Evolutionary conservation across 2,113 vertebrate species (phyloP).

Genomic region (Archilochus colubris): DNA sequence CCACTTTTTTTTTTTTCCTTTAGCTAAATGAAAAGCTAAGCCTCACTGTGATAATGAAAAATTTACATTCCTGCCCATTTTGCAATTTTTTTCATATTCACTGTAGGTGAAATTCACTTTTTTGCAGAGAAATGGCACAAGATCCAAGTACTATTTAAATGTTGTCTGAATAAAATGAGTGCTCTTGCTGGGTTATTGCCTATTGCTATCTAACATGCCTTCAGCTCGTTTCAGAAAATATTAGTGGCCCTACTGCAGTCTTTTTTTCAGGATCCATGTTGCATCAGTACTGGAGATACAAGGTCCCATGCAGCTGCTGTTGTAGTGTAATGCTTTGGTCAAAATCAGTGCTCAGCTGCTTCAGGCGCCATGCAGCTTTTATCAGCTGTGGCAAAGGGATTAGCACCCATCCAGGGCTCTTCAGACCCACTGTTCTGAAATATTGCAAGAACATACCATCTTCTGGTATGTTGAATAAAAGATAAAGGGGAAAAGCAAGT

Average conservation of each 20-base stretch:
- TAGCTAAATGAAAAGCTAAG: neutral
- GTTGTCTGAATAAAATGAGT: neutral
- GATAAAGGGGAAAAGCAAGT: neutral
- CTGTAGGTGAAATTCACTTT: neutral
- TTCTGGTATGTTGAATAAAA: neutral
- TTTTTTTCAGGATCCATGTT: neutral
- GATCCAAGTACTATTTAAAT: neutral
- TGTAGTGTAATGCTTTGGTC: conserved; percentile 3
- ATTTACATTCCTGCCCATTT: neutral
- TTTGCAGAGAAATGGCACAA: neutral
- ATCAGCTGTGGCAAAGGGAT: conserved; percentile 35
- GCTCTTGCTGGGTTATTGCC: neutral
- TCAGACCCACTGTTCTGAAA: neutral
- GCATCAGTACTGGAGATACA: neutral
- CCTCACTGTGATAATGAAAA: neutral
- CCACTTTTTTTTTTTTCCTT: neutral
- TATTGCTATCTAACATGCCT: neutral
- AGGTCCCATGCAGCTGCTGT: conserved; percentile 37
- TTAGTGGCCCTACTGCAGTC: neutral
- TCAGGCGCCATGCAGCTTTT: neutral
- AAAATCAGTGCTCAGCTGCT: conserved; percentile 28
- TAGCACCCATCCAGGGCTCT: neutral
- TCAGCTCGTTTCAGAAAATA: neutral
- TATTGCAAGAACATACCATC: neutral
- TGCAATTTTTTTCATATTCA: neutral